A percentile compares a stretch with the other conserved stretches of the same genome.
These are phyloP conservation scores for Strigops habroptila DNA, from an alignment of 2,113 vertebrate species.

Conservation along the genomic window DNA sequence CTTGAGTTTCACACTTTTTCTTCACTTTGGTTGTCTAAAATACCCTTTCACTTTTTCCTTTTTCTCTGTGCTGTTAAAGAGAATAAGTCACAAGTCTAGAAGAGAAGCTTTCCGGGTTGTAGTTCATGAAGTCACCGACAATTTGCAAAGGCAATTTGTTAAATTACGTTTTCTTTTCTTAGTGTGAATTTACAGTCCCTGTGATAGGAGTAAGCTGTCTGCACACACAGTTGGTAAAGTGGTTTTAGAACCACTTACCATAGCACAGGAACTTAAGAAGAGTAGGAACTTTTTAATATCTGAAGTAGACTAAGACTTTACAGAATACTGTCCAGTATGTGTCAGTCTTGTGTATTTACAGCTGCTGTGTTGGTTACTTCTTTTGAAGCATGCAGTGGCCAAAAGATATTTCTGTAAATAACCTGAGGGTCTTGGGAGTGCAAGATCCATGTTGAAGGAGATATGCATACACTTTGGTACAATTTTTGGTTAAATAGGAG, in stretches of 20 bases:
- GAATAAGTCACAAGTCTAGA: neutral
- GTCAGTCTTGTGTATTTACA: neutral
- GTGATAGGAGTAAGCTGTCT: neutral
- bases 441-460: neutral
- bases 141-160: neutral
- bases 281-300: neutral
- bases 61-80: neutral
- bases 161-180: neutral
- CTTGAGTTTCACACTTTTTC: neutral
- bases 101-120: neutral
- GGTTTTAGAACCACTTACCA: neutral
- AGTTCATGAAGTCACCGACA: neutral
- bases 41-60: neutral
- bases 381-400: neutral
- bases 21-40: neutral
- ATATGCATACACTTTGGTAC: neutral
- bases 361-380: neutral
- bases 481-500: neutral
- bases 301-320: neutral
- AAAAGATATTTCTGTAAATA: neutral
- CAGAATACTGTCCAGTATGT: neutral
- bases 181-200: neutral
- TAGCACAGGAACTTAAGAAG: neutral
- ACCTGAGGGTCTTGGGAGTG: neutral
- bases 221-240: neutral